Conservation (phyloP, 2,888 invertebrate genomes). For the Ochropacha duplaris region DNA sequence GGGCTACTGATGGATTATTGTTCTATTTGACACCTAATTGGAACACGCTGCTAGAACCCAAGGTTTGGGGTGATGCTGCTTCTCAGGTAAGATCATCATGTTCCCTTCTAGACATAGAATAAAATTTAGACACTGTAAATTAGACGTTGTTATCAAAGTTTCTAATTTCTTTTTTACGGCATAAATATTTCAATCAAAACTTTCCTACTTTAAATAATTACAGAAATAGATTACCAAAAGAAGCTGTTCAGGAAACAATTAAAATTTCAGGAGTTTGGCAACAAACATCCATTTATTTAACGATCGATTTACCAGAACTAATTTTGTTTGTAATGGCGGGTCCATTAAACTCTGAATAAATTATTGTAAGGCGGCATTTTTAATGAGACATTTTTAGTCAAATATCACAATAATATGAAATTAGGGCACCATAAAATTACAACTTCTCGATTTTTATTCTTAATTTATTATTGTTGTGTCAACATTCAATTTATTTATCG, state of each 20-base stretch:
- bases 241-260: constrained; percentile 30
- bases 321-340: constrained; percentile 9
- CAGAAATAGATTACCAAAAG: constrained; percentile 18
- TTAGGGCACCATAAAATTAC: not conserved
- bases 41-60: constrained; percentile 84
- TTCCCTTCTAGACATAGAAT: no score
- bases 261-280: constrained; percentile 35
- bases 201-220: constrained; percentile 10
- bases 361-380: not conserved
- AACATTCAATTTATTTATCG: no score
- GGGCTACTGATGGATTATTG: constrained; percentile 87
- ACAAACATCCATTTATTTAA: constrained; percentile 34
- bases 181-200: constrained; percentile 11
- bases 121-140: no score
- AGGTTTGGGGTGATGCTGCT: constrained; percentile 92
- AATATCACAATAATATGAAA: not conserved
- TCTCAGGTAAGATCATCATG: constrained; percentile 78
- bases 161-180: constrained; percentile 1
- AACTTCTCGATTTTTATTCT: no score
- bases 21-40: constrained; percentile 90
- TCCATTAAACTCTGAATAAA: not conserved
- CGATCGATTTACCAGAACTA: constrained; percentile 21
- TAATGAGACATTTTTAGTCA: no score
- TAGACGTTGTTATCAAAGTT: not conserved
- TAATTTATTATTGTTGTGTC: no score